phyloP scores from a whole-genome alignment of 2,888 invertebrate genomes.

The Eurois occulta region DNA sequence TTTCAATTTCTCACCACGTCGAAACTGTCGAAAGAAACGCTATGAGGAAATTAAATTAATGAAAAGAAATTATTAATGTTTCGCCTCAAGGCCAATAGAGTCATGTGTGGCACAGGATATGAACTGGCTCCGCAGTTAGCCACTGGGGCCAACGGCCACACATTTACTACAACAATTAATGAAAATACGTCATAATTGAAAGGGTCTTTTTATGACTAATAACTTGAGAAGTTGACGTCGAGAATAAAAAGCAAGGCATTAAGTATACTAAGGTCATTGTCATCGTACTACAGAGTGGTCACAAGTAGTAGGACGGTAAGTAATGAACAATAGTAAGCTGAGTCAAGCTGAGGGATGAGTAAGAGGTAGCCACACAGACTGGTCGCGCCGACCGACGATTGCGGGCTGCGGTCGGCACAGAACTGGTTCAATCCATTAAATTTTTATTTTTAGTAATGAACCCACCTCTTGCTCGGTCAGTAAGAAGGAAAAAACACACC shows the following conservation, averaged over 20 bases:
- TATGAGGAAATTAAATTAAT: constrained; percentile 34
- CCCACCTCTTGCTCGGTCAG: constrained; percentile 58
- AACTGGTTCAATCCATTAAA: constrained; percentile 78
- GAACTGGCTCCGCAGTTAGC: constrained; percentile 10
- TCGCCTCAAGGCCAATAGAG: neutral
- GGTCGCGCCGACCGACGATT: constrained; percentile 38
- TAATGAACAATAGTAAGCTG: constrained; percentile 64
- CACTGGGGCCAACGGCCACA: constrained; percentile 15
- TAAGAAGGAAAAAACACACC: constrained; percentile 57
- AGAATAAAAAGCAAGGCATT: constrained; percentile 35
- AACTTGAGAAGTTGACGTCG: constrained; percentile 22
- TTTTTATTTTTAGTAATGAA: constrained; percentile 79
- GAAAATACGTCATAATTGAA: constrained; percentile 33
- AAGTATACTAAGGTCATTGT: constrained; percentile 50
- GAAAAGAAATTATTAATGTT: constrained; percentile 24
- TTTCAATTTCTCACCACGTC: constrained; percentile 29
- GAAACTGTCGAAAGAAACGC: constrained; percentile 24
- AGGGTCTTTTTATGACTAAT: constrained; percentile 34
- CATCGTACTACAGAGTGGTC: constrained; percentile 31
- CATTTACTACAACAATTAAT: constrained; percentile 35
- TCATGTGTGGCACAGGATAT: constrained; percentile 24
- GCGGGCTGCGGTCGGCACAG: constrained; percentile 69
- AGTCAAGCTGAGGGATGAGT: constrained; percentile 61
- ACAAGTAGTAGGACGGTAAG: constrained; percentile 37
- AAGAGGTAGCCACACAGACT: constrained; percentile 65